Evolutionary conservation across 1,140 invertebrate genomes (phyloP), one percentile per base, ranked within the genome.

Genomic region (Heliconius hewitsoni): DNA sequence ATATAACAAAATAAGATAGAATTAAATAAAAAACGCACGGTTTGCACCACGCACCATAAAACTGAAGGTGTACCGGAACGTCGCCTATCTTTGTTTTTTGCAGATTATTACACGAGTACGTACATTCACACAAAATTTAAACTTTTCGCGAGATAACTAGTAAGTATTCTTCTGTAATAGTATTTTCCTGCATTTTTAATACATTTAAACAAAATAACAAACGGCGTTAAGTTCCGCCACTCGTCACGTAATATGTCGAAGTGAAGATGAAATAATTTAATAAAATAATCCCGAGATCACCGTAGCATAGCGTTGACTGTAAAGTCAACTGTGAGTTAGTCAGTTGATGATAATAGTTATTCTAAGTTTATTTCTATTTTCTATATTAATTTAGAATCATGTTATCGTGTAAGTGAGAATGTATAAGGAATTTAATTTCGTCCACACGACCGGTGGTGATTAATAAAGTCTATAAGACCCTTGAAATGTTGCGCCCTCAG

Each of bases 381-480:
- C 50, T 19, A 52, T 52, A 18, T 19, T 19, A 52, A 19, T 52
- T 19, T 19, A 18, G 6, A 52, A 52, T 52, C 5, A 52, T 19
- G 50, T 16, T 19, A 52, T 6, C 50, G 19, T 52, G 18, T 52
- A 52, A 52, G 8, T 52, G 50, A 52, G 18, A 52, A 66, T 66
- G 60, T 66, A 30, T 66, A 30, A 66, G 60, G 60, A 66, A 66
- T 66, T 66, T 66, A 66, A 66, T 66, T 30, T 30, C 11, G 60
- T 66, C 60, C 23, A 66, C 27, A 30, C 60, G 60, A 23, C 23
- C 27, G 23, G 60, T 30, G 60, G 60, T 66, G 60, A 30, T 30
- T 66, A 66, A 66, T 66, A 66, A 27, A 30, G 60, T 66, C 60
- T 23, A 66, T 66, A 30, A 66, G 60, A 66, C 60, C 60, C 60